Percentiles rank a stretch among this genome's conserved stretches.
These are phyloP conservation scores for Dicrurus megarhynchus DNA, from an alignment of 2,113 vertebrate genomes.

Conservation along the genomic window DNA sequence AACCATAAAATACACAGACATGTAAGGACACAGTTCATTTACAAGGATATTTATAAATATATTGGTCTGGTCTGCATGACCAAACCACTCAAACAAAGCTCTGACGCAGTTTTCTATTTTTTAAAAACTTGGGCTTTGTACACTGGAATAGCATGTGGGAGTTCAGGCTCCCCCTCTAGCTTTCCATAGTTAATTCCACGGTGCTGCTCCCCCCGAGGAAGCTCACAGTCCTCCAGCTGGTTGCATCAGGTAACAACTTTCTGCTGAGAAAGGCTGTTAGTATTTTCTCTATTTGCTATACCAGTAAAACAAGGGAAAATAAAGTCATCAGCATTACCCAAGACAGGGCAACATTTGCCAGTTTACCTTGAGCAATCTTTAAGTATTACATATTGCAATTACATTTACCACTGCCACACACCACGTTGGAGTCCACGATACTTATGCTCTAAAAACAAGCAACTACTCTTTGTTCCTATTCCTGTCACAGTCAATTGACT, in stretches of 20 bases:
- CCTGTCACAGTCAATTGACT: not conserved
- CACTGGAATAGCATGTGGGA: not conserved
- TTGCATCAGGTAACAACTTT: not conserved
- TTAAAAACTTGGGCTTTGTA: not conserved
- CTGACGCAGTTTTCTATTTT: not conserved
- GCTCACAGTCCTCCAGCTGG: not conserved
- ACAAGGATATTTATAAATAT: not conserved
- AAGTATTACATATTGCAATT: not conserved
- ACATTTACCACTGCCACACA: not conserved
- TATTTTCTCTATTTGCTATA: not conserved
- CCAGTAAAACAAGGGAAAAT: not conserved
- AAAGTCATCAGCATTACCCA: not conserved
- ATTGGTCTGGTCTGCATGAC: not conserved
- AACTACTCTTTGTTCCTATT: not conserved
- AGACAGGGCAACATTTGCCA: not conserved
- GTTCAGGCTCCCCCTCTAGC: not conserved
- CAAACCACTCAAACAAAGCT: not conserved
- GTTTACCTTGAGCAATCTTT: not conserved
- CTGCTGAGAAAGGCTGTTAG: not conserved
- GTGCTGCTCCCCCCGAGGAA: not conserved
- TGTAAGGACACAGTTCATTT: not conserved
- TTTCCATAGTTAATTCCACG: not conserved
- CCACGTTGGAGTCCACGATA: not conserved
- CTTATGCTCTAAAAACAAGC: not conserved
- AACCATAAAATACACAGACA: not conserved